These are phyloP conservation scores for Quiscalus mexicanus DNA, from an alignment of 2,113 vertebrate species.

Conservation along the genomic window DNA sequence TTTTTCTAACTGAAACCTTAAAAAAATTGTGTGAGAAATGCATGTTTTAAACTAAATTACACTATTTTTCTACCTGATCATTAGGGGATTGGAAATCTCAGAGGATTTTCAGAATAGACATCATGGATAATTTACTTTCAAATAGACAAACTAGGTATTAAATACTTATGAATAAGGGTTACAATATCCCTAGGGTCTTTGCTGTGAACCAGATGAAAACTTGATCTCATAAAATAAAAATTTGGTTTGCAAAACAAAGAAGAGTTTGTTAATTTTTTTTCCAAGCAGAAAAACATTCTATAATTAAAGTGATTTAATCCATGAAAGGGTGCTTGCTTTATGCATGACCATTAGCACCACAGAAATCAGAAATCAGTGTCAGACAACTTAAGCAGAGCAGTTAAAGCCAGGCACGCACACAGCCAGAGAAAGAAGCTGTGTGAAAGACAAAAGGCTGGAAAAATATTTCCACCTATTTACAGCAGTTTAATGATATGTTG, in stretches of 20 bases:
- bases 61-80: slow-evolving; percentile 1
- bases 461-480: not conserved
- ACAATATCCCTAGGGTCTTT: not conserved
- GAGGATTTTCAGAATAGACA: slow-evolving; percentile 18
- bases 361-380: not conserved
- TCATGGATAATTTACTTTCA: slow-evolving; percentile 19
- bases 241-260: not conserved
- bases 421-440: not conserved
- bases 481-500: not conserved
- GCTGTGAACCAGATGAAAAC: not conserved
- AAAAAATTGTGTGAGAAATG: not conserved
- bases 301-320: not conserved
- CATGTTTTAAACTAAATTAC: slow-evolving; percentile 34
- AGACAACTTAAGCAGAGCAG: not conserved
- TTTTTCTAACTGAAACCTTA: not conserved
- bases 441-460: not conserved
- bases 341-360: not conserved
- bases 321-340: slow-evolving; percentile 4
- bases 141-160: slow-evolving; percentile 44
- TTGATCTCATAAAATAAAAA: not conserved
- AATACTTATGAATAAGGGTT: slow-evolving; percentile 8
- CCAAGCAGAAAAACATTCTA: not conserved
- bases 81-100: slow-evolving; percentile 46
- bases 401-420: fast-evolving
- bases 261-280: not conserved